Percentiles rank a stretch among this genome's conserved stretches.
These are phyloP conservation scores for Actinernus sp. DNA, from an alignment of 92 coral and sea anemone species.

Conservation along the genomic window DNA sequence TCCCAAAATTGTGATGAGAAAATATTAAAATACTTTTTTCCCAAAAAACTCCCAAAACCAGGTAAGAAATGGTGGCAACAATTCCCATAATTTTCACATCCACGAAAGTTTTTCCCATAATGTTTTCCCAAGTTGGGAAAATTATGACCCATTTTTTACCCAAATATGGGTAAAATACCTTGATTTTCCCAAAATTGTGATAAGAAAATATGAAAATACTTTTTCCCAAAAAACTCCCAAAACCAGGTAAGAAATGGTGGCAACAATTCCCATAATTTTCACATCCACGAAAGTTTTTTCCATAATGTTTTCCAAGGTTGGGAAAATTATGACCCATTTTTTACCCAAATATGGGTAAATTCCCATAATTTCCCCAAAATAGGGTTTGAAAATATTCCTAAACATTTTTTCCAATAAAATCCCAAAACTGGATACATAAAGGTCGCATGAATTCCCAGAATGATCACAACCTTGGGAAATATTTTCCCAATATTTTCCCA, in stretches of 20 bases:
- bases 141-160: neutral
- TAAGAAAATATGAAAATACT: neutral
- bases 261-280: conserved; percentile 10
- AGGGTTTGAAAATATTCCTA: neutral
- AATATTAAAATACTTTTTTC: no score
- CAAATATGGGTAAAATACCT: neutral
- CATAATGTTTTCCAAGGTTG: neutral
- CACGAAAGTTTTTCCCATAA: neutral
- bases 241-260: neutral
- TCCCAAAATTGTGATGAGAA: neutral
- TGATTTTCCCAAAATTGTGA: neutral
- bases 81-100: neutral
- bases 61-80: neutral
- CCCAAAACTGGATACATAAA: neutral
- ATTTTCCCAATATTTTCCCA: conserved; percentile 30
- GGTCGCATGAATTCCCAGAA: neutral
- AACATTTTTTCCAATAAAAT: neutral
- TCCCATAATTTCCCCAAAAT: conserved; percentile 22
- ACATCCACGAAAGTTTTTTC: neutral
- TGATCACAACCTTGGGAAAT: conserved; percentile 2
- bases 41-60: neutral
- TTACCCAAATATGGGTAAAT: neutral
- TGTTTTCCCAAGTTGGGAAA: neutral
- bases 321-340: conserved; percentile 1
- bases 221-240: neutral